phyloP scores from a whole-genome alignment of 2,888 invertebrate species.

The Ecliptopera silaceata region DNA sequence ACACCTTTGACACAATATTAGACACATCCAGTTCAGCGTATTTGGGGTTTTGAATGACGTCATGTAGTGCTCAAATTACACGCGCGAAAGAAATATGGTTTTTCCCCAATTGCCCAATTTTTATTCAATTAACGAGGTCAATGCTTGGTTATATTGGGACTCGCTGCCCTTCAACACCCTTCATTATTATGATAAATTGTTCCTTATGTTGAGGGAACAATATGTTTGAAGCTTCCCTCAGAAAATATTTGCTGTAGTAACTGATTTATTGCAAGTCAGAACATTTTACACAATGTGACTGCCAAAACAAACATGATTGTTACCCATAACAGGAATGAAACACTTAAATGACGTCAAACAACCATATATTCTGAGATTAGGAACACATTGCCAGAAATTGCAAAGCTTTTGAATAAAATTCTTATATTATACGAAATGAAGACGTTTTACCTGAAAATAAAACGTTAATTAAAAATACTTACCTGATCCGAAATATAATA shows the following conservation, averaged over 20 bases:
- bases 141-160: conserved; percentile 26
- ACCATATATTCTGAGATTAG: conserved; percentile 13
- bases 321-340: conserved; percentile 8
- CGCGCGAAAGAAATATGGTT: conserved; percentile 31
- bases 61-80: conserved; percentile 32
- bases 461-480: too few species aligned
- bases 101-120: conserved; percentile 30
- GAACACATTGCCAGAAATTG: conserved; percentile 13
- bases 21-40: conserved; percentile 33
- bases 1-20: conserved; percentile 16
- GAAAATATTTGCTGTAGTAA: neutral
- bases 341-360: conserved; percentile 17
- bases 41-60: conserved; percentile 35
- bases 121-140: conserved; percentile 26
- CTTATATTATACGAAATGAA: neutral
- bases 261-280: neutral
- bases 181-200: conserved; percentile 7
- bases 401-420: neutral
- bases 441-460: too few species aligned
- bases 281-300: neutral
- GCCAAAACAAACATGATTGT: neutral
- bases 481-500: too few species aligned
- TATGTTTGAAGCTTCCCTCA: neutral
- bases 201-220: conserved; percentile 6
- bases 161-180: conserved; percentile 1